Evolutionary conservation across 2,113 vertebrate species (phyloP).

Genomic region (Haemorhous mexicanus): DNA sequence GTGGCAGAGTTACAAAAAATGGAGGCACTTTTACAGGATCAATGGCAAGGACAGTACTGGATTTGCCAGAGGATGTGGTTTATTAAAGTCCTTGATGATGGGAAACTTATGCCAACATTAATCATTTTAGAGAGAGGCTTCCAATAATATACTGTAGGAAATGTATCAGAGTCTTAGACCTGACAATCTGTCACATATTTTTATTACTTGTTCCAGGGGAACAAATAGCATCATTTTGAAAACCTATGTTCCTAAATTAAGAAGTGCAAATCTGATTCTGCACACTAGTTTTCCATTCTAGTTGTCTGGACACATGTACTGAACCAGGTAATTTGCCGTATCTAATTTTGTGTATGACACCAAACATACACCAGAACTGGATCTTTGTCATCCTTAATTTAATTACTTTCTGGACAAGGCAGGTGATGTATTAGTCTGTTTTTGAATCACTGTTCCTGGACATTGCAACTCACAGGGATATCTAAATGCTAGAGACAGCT

Average conservation of each 20-base stretch:
- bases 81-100: neutral
- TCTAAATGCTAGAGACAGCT: neutral
- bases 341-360: conserved; percentile 28
- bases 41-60: neutral
- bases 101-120: neutral
- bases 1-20: neutral
- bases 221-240: neutral
- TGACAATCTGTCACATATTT: neutral
- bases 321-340: conserved; percentile 56
- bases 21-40: neutral
- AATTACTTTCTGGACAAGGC: conserved; percentile 56
- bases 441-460: conserved; percentile 7
- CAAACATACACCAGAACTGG: conserved; percentile 24
- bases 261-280: neutral
- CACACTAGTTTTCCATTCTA: neutral
- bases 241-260: neutral
- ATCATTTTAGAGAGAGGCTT: neutral
- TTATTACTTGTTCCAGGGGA: neutral
- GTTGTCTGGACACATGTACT: conserved; percentile 11
- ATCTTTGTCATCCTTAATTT: conserved; percentile 51
- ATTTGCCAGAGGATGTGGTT: neutral
- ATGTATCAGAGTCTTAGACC: neutral
- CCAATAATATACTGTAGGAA: neutral
- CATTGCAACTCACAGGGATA: neutral
- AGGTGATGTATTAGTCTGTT: conserved; percentile 54